Evolutionary conservation across 1,140 invertebrate genomes (phyloP).

Genomic region (Eufriesea mexicana): DNA sequence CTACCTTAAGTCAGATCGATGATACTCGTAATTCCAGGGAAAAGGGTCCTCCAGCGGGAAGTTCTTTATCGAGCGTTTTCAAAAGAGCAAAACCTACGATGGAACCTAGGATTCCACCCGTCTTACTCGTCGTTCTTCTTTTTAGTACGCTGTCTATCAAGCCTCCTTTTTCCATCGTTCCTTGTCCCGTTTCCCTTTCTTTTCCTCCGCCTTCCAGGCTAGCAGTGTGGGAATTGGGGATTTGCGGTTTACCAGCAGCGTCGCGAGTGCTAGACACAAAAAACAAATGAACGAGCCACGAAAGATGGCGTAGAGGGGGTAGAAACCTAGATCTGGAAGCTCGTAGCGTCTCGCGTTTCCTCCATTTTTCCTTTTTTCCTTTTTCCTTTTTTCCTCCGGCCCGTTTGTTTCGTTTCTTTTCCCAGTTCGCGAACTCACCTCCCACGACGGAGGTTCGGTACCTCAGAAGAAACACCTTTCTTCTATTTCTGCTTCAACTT

Average conservation of each 20-base stretch:
- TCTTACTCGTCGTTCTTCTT: slow-evolving; percentile 14
- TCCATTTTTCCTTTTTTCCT: slow-evolving; percentile 15
- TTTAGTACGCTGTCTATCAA: slow-evolving; percentile 14
- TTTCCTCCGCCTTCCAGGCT: slow-evolving; percentile 7
- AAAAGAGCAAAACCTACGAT: slow-evolving; percentile 20
- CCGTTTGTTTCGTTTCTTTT: slow-evolving; percentile 1
- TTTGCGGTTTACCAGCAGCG: slow-evolving; percentile 71
- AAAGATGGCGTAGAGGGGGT: background rate
- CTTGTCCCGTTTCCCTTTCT: background rate
- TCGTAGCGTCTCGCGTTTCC: slow-evolving; percentile 34
- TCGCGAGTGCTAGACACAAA: slow-evolving; percentile 67
- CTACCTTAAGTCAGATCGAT: slow-evolving; percentile 20
- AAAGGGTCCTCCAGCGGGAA: slow-evolving; percentile 1
- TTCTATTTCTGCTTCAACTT: slow-evolving; percentile 51
- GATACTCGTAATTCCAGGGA: background rate
- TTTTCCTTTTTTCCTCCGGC: slow-evolving; percentile 9
- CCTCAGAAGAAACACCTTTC: slow-evolving; percentile 38
- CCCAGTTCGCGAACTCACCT: slow-evolving; percentile 22
- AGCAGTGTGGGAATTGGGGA: slow-evolving; percentile 65
- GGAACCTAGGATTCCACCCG: slow-evolving; percentile 41
- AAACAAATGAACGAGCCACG: slow-evolving; percentile 67
- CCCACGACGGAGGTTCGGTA: background rate
- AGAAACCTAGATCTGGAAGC: slow-evolving; percentile 54
- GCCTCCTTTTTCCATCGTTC: background rate
- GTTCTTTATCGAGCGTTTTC: slow-evolving; percentile 30